These are phyloP conservation scores for Simalia tracyae DNA, from an alignment of 2,797 vertebrate species.

Conservation along the genomic window DNA sequence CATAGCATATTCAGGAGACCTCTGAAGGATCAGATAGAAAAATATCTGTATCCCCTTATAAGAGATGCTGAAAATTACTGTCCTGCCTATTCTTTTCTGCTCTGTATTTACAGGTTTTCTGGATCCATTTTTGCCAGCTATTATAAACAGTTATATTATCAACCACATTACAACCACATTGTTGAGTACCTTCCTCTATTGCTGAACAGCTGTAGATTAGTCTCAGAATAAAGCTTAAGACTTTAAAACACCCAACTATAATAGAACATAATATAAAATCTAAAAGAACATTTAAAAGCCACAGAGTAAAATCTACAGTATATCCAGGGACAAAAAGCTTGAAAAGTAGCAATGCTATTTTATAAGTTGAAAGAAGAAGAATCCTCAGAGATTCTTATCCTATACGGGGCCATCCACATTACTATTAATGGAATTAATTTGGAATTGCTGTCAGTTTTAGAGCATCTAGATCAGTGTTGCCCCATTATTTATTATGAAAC, in stretches of 20 bases:
- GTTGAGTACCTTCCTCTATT: background rate
- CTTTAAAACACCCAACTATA: background rate
- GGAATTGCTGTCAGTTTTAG: too few species aligned
- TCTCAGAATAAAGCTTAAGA: background rate
- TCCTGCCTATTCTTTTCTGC: too few species aligned
- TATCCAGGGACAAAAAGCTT: background rate
- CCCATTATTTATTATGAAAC: background rate
- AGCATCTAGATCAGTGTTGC: too few species aligned
- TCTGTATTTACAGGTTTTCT: too few species aligned
- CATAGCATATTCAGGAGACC: slow-evolving; percentile 50
- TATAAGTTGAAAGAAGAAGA: background rate
- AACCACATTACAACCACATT: background rate
- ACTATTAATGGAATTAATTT: too few species aligned
- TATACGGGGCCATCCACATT: background rate
- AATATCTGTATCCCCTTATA: slow-evolving; percentile 48
- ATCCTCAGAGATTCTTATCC: background rate
- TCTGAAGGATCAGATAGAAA: slow-evolving; percentile 31
- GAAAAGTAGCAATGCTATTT: background rate
- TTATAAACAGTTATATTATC: too few species aligned
- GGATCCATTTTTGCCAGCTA: too few species aligned
- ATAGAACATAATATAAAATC: background rate
- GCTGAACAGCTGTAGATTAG: too few species aligned
- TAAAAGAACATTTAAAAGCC: background rate
- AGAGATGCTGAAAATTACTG: background rate
- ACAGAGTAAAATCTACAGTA: background rate